These are phyloP conservation scores for Artibeus jamaicensis DNA, from an alignment of 2,797 vertebrate genomes.

Conservation along the genomic window DNA sequence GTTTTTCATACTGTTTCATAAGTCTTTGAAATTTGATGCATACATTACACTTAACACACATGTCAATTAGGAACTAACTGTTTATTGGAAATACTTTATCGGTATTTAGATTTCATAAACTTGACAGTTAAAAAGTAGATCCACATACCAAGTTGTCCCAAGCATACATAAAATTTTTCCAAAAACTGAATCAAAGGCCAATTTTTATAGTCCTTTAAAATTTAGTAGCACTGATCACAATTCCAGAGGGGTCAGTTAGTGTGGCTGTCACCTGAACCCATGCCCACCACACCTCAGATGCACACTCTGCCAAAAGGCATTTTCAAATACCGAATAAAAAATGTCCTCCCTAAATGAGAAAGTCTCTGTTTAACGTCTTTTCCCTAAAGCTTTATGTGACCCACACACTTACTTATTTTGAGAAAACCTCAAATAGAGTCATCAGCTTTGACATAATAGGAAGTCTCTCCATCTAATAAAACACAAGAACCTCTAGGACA, in stretches of 20 bases:
- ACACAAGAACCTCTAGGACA: background rate
- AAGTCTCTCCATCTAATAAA: background rate
- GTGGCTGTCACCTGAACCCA: background rate
- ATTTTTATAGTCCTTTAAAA: background rate
- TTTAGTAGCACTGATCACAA: background rate
- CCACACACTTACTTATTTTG: background rate
- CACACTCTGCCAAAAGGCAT: background rate
- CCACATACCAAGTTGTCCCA: background rate
- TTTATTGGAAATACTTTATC: background rate
- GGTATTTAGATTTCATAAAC: background rate
- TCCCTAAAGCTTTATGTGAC: background rate
- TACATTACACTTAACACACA: background rate
- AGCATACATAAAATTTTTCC: background rate
- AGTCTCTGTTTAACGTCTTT: background rate
- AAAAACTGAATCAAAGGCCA: background rate
- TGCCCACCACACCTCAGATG: background rate
- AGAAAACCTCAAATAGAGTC: background rate
- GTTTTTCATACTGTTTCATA: background rate
- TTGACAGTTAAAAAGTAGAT: background rate
- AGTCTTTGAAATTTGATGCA: background rate
- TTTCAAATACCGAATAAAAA: slow-evolving; percentile 9
- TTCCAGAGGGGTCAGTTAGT: background rate
- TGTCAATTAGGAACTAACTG: background rate
- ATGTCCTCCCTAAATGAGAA: slow-evolving; percentile 10
- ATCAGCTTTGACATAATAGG: background rate